Evolutionary conservation across 2,888 invertebrate genomes (phyloP).

Genomic region (Stenoptilia bipunctidactyla): DNA sequence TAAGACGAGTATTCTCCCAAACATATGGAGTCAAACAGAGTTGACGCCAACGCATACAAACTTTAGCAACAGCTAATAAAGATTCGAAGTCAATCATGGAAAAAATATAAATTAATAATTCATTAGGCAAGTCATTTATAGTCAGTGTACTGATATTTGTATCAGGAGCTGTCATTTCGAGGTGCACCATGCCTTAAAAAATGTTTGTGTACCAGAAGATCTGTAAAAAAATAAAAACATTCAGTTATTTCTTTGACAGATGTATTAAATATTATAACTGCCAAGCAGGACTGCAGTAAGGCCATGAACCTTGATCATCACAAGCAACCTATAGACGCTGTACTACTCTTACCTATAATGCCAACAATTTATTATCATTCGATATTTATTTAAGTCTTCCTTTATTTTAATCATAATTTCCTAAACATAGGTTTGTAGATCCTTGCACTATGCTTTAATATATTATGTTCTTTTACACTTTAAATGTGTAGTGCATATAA

Average conservation of each 20-base stretch:
- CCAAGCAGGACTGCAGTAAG: too few relatives aligned
- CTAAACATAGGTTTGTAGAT: too few relatives aligned
- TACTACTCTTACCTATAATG: too few relatives aligned
- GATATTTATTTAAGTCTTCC: too few relatives aligned
- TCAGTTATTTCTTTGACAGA: too few relatives aligned
- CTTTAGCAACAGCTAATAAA: slow-evolving; percentile 55
- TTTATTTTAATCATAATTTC: too few relatives aligned
- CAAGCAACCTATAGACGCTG: slow-evolving; percentile 17
- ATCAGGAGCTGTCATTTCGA: slow-evolving; percentile 47
- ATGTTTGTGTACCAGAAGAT: slow-evolving; percentile 26
- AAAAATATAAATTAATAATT: slow-evolving; percentile 65
- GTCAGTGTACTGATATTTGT: slow-evolving; percentile 35
- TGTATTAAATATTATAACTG: too few relatives aligned
- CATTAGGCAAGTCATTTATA: slow-evolving; percentile 66
- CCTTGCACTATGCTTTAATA: too few relatives aligned
- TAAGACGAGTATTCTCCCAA: slow-evolving; percentile 64
- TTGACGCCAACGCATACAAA: slow-evolving; percentile 61
- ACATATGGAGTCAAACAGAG: slow-evolving; percentile 61
- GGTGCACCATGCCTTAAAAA: slow-evolving; percentile 46
- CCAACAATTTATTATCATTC: too few relatives aligned
- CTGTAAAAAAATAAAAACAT: neutral
- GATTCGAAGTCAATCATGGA: slow-evolving; percentile 68
- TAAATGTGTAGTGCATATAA: too few relatives aligned
- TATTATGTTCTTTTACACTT: too few relatives aligned
- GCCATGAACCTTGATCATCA: slow-evolving; percentile 41